phyloP scores from a whole-genome alignment of 2,888 invertebrate genomes.

The Meandrusa payeni region DNA sequence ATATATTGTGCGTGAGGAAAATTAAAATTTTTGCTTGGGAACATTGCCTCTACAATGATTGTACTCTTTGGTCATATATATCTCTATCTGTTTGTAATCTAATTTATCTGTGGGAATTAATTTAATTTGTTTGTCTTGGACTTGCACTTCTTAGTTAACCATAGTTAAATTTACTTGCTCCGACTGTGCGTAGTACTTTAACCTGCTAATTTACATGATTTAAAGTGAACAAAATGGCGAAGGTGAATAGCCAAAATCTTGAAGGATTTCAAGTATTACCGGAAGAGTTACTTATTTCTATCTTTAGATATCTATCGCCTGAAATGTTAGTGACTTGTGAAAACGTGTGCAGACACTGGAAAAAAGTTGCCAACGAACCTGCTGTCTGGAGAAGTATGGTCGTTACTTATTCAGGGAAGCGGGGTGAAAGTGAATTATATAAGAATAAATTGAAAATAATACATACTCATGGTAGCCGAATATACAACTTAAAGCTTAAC shows the following conservation, averaged over 20 bases:
- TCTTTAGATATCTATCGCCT: conserved; percentile 59
- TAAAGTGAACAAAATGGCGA: conserved; percentile 17
- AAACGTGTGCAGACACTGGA: conserved; percentile 61
- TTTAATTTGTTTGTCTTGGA: too few relatives aligned
- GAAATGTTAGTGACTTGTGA: conserved; percentile 57
- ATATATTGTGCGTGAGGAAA: too few relatives aligned
- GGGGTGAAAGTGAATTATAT: conserved; percentile 55
- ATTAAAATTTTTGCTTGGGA: too few relatives aligned
- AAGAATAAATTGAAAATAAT: conserved; percentile 52
- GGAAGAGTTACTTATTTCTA: conserved; percentile 59
- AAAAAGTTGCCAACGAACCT: conserved; percentile 48
- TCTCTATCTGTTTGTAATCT: too few relatives aligned
- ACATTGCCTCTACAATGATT: too few relatives aligned
- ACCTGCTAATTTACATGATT: too few relatives aligned
- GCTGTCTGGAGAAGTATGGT: conserved; percentile 55
- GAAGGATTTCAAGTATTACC: conserved; percentile 41
- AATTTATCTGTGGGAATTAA: too few relatives aligned
- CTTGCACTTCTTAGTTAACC: too few relatives aligned
- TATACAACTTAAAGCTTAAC: conserved; percentile 58
- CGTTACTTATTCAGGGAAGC: conserved; percentile 60
- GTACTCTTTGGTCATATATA: too few relatives aligned
- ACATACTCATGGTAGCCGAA: conserved; percentile 47
- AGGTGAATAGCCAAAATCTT: neutral
- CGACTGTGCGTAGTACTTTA: too few relatives aligned
- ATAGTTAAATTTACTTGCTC: too few relatives aligned